Evolutionary conservation across 1,140 invertebrate species (phyloP), one percentile per base, ranked within the genome.

Genomic region (Macrocentrus cingulum): DNA sequence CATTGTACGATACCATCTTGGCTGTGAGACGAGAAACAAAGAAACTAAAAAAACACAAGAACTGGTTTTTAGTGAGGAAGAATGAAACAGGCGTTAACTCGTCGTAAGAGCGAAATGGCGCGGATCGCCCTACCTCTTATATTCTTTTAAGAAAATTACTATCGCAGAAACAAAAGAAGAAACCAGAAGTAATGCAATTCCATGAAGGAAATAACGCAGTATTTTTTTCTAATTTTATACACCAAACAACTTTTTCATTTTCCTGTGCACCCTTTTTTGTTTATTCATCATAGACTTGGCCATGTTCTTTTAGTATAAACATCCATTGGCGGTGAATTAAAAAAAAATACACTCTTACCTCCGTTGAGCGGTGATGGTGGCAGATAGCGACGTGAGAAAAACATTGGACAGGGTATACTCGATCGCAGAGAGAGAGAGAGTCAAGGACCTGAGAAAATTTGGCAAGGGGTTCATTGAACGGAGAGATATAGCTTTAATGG

Each of bases 371-470:
- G n/a, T n/a, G n/a, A n/a, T n/a, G n/a, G n/a, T n/a, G n/a, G n/a
- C n/a, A n/a, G n/a, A n/a, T n/a, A n/a, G n/a, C n/a, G n/a, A n/a
- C n/a, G n/a, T n/a, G n/a, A n/a, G n/a, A n/a, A n/a, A n/a, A n/a
- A n/a, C n/a, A n/a, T n/a, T n/a, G n/a, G n/a, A n/a, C n/a, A n/a
- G n/a, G n/a, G n/a, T n/a, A n/a, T n/a, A n/a, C n/a, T n/a, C n/a
- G n/a, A n/a, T n/a, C n/a, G n/a, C n/a, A 20, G 29, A 9, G 11
- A 23, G 20, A 1, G 72, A 69, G 74, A 79, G 77, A 80, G 77
- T 76, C 62, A 37, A 25, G 39, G 45, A 20, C 20, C 42, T 25
- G 44, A 18, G 19, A 25, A 20, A 41, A 50, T 61, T 68, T 48
- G 29, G 49, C 63, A 74, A 78, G 76, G 76, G 73, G 74, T 79